Percentiles rank a stretch among this genome's conserved stretches.
Conservation (phyloP, 2,113 vertebrate species). For the Anguilla japonica region DNA sequence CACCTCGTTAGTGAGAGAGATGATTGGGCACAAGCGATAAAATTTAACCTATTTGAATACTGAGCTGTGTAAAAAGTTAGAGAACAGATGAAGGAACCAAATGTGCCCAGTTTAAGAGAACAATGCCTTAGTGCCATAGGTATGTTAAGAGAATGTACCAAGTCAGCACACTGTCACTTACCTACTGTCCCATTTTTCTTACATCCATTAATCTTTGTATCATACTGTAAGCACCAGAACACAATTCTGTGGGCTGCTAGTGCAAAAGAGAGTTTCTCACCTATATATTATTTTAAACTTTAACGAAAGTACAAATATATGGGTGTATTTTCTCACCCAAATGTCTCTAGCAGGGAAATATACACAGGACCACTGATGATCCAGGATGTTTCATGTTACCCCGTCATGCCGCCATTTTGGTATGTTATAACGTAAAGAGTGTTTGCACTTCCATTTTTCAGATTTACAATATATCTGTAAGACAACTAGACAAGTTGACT, state of each 20-base stretch:
- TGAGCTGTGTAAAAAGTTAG: not conserved
- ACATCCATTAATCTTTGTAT: not conserved
- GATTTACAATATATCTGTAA: not conserved
- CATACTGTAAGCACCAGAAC: not conserved
- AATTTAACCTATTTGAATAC: not conserved
- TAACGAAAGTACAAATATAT: not conserved
- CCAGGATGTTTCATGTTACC: not conserved
- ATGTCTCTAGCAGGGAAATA: not conserved
- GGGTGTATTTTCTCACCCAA: conserved; percentile 1
- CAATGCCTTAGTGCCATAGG: not conserved
- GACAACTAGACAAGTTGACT: not conserved
- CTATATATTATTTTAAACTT: not conserved
- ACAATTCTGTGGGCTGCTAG: not conserved
- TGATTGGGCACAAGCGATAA: not conserved
- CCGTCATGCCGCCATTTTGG: not conserved
- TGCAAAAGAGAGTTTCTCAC: not conserved
- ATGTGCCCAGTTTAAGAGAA: conserved; percentile 1
- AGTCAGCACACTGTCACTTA: not conserved
- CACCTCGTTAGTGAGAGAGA: not conserved
- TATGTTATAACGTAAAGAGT: not conserved
- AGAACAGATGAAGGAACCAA: not conserved
- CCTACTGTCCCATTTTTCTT: not conserved
- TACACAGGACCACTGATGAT: not conserved
- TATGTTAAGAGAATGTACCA: not conserved
- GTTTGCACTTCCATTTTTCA: not conserved